Evolutionary conservation across 23 tunicate genomes (phyloP).

Genomic region (Clavelina lepadiformis): DNA sequence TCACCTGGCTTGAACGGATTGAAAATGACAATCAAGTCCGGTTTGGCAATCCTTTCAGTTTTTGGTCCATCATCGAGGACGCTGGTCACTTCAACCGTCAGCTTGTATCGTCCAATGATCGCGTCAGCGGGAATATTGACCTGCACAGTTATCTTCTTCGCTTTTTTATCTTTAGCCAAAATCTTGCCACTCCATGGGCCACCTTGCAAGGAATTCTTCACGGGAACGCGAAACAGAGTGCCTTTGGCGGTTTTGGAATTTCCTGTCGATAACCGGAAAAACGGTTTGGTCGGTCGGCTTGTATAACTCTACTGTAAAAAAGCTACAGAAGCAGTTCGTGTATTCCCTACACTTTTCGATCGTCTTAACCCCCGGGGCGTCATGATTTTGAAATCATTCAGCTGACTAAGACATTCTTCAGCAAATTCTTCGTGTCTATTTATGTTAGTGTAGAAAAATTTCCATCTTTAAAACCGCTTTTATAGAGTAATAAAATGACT

Average conservation of each 20-base stretch:
- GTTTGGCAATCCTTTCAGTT: conserved; percentile 23
- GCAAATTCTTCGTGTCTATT: too few relatives aligned
- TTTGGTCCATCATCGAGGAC: conserved; percentile 9
- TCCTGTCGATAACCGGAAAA: too few relatives aligned
- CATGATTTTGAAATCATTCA: too few relatives aligned
- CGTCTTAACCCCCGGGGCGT: too few relatives aligned
- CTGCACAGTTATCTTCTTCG: conserved; percentile 25
- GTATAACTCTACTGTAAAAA: too few relatives aligned
- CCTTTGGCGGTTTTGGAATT: conserved; percentile 13
- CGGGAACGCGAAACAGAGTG: conserved; percentile 22
- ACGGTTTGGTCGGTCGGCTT: too few relatives aligned
- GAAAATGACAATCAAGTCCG: conserved; percentile 50
- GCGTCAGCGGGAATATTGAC: conserved; percentile 60
- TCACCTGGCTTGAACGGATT: conserved; percentile 60
- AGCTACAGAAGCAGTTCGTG: too few relatives aligned
- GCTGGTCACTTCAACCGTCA: conserved; percentile 33
- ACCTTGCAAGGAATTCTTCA: conserved; percentile 15
- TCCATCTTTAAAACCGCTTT: too few relatives aligned
- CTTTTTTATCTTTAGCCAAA: neutral
- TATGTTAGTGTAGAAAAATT: too few relatives aligned
- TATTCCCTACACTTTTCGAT: too few relatives aligned
- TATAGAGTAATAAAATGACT: too few relatives aligned
- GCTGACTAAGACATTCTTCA: too few relatives aligned
- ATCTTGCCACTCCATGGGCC: conserved; percentile 25
- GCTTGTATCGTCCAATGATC: conserved; percentile 44